Evolutionary conservation across 2,888 invertebrate species (phyloP).

Genomic region (Argyra leucocephala): DNA sequence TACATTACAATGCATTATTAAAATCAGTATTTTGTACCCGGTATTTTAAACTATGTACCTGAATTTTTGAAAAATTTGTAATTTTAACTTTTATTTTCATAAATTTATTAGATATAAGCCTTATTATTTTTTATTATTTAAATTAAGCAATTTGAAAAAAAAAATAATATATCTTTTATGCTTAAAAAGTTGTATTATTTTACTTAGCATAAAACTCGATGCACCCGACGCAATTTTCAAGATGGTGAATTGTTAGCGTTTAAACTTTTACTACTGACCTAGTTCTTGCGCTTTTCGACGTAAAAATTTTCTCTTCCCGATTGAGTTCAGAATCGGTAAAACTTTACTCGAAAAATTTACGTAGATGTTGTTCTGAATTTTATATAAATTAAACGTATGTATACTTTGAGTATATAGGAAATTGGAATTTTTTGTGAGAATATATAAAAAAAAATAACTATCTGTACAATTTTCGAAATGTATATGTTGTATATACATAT

Average conservation of each 20-base stretch:
- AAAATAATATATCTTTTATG: not conserved
- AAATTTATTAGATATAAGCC: no score
- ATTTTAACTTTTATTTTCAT: no score
- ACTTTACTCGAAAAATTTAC: not conserved
- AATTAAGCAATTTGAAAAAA: no score
- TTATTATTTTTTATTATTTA: no score
- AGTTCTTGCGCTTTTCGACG: constrained; percentile 20
- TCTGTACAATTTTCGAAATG: no score
- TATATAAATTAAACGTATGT: not conserved
- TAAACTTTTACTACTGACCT: constrained; percentile 25
- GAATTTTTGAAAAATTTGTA: no score
- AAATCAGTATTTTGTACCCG: no score
- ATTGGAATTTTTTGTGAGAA: not conserved
- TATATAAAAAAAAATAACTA: no score
- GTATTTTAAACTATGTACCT: no score
- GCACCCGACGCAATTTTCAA: not conserved
- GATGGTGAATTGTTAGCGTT: constrained; percentile 22
- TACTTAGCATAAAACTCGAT: not conserved
- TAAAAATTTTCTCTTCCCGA: not conserved
- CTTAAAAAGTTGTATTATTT: not conserved
- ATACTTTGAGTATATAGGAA: not conserved
- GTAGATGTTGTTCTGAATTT: not conserved
- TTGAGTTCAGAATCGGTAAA: not conserved
- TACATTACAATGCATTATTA: no score
- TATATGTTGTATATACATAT: no score